phyloP scores from a whole-genome alignment of 1,140 invertebrate species.

The Dinothrombium tinctorium region DNA sequence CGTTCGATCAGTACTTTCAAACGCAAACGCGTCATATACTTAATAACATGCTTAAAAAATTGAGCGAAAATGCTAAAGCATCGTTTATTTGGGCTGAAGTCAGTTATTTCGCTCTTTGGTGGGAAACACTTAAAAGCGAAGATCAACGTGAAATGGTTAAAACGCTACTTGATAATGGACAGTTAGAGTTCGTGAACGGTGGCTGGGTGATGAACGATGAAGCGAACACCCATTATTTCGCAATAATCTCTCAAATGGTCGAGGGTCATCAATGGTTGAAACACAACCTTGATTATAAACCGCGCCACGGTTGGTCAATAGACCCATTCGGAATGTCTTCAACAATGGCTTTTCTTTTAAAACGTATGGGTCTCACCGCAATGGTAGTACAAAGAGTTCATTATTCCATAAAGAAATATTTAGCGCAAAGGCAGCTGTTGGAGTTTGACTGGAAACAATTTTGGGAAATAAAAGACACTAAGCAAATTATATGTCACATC shows the following conservation, averaged over 20 bases:
- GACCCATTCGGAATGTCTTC: constrained; percentile 71
- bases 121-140: constrained; percentile 25
- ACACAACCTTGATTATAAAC: constrained; percentile 43
- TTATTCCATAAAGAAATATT: constrained; percentile 77
- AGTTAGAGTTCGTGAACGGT: constrained; percentile 77
- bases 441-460: constrained; percentile 85
- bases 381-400: constrained; percentile 81
- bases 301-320: constrained; percentile 58
- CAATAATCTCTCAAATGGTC: constrained; percentile 80
- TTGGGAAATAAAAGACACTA: constrained; percentile 56
- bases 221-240: constrained; percentile 72
- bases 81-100: constrained; percentile 97
- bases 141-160: constrained; percentile 9
- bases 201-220: constrained; percentile 98
- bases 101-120: constrained; percentile 79
- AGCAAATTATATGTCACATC: constrained; percentile 79
- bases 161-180: constrained; percentile 27
- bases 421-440: constrained; percentile 51
- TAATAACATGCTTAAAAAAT: constrained; percentile 61
- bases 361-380: constrained; percentile 55
- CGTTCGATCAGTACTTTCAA: constrained; percentile 77
- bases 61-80: constrained; percentile 45
- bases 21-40: constrained; percentile 68
- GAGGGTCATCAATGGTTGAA: constrained; percentile 81
- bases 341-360: constrained; percentile 59